These are phyloP conservation scores for Natator depressus DNA, from an alignment of 2,113 vertebrate species.

Conservation along the genomic window DNA sequence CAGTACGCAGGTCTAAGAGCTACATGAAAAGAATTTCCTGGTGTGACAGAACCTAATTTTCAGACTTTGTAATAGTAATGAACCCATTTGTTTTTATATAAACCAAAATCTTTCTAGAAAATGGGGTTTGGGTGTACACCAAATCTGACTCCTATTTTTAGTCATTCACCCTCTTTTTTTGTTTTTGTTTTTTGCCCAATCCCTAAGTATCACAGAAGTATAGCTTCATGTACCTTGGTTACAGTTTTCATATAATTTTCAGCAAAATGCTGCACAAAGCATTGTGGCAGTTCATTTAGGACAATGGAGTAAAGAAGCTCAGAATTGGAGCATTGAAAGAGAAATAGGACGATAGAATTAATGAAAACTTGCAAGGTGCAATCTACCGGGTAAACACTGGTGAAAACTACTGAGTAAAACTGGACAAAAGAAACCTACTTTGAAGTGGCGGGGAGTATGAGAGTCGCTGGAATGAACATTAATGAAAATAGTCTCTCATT, in stretches of 20 bases:
- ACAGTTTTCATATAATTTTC: background rate
- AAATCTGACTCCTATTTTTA: background rate
- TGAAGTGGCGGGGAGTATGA: background rate
- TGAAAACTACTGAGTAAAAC: constrained; percentile 7
- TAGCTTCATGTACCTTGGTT: background rate
- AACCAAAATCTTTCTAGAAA: background rate
- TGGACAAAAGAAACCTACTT: background rate
- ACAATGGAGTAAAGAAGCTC: background rate
- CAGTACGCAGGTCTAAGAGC: background rate
- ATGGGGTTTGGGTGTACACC: background rate
- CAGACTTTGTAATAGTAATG: background rate
- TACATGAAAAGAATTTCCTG: constrained; percentile 15
- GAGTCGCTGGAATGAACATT: background rate
- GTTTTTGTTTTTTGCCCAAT: too few relatives aligned
- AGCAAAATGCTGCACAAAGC: background rate
- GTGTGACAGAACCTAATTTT: background rate
- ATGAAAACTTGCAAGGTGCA: background rate
- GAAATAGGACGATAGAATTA: background rate
- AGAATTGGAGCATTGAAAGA: background rate
- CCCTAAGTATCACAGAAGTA: background rate
- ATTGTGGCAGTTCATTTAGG: background rate
- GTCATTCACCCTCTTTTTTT: background rate
- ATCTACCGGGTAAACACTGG: background rate
- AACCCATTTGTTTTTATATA: constrained; percentile 25
- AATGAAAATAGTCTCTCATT: constrained; percentile 2